Base-by-base conservation (phyloP, 2,888 invertebrate genomes). In the Drosophila subsilvestris region DNA sequence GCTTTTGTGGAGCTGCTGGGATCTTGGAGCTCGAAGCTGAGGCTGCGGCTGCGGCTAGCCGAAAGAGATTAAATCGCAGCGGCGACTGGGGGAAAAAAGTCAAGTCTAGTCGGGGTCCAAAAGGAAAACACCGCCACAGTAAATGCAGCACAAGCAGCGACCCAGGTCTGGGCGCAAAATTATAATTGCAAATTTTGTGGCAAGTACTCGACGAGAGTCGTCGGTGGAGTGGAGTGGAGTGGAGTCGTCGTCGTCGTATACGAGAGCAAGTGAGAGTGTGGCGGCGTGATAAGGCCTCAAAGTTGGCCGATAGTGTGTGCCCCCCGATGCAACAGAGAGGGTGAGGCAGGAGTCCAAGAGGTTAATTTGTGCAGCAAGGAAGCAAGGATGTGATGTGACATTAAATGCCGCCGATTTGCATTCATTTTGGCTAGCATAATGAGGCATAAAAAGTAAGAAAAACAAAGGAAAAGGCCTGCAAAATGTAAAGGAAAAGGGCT, bases 131-230 rank as follows among this genome's bases (percentile, higher is more conserved):
- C 82, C 87, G 87, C 87, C 82, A 70, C 65, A 66, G 66, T 65
- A 50, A 63, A 59, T 48, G 69, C 27, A 58, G 68, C 70, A 37
- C 1, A 27, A 9, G 22, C n/a, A 43, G 25, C 20, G 37, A 17
- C 22, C 76, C 67, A 55, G 67, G 68, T 60, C 79, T 58, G 48
- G 77, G 86, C 86, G 86, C 82, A 84, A 85, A 86, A 86, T 86
- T 86, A 88, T 86, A 86, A 86, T 86, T 86, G 85, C 87, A 86
- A 86, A 86, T 88, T 86, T 80, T 80, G 68, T 67, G 71, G 65
- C 69, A 71, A 57, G 53, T 54, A 61, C 54, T 53, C 53, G 69
- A 57, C 14, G 32, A 17, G 47, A 22, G 3, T 48, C 50, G 44
- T 37, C 54, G 58, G 3, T 29, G 27, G 9, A 12, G 32, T 32